phyloP scores from a whole-genome alignment of 1,140 invertebrate genomes.

The Ganaspis sp. region DNA sequence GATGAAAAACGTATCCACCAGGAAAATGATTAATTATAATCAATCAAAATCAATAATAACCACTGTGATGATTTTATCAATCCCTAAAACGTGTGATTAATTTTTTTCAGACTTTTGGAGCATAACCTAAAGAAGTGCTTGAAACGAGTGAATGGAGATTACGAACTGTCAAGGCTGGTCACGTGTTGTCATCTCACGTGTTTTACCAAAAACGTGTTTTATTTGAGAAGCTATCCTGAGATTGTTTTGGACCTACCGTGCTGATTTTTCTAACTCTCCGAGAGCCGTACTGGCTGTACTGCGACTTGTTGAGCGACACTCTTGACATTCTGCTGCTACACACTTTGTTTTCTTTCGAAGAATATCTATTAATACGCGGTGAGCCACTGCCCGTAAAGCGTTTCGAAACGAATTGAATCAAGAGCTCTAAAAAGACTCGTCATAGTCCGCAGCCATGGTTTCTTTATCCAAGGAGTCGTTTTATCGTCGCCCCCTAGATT shows the following conservation, averaged over 20 bases:
- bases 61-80: no score
- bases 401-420: slow-evolving; percentile 29
- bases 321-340: slow-evolving; percentile 70
- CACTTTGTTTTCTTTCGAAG: slow-evolving; percentile 43
- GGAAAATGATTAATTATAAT: no score
- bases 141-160: neutral
- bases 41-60: no score
- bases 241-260: slow-evolving; percentile 67
- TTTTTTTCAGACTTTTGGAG: neutral
- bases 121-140: neutral
- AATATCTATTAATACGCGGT: slow-evolving; percentile 42
- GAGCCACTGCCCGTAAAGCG: slow-evolving; percentile 37
- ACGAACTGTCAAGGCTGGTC: slow-evolving; percentile 34
- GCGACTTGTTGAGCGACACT: slow-evolving; percentile 74
- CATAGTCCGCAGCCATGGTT: slow-evolving; percentile 71
- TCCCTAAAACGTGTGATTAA: no score
- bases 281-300: slow-evolving; percentile 73
- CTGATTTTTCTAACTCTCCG: slow-evolving; percentile 75
- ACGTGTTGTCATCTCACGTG: neutral
- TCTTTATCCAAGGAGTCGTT: slow-evolving; percentile 9
- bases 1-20: no score
- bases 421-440: slow-evolving; percentile 56
- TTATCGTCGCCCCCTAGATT: neutral
- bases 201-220: neutral
- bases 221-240: neutral